Conservation (phyloP, 1,140 invertebrate species). For the Pissodes strobi region DNA sequence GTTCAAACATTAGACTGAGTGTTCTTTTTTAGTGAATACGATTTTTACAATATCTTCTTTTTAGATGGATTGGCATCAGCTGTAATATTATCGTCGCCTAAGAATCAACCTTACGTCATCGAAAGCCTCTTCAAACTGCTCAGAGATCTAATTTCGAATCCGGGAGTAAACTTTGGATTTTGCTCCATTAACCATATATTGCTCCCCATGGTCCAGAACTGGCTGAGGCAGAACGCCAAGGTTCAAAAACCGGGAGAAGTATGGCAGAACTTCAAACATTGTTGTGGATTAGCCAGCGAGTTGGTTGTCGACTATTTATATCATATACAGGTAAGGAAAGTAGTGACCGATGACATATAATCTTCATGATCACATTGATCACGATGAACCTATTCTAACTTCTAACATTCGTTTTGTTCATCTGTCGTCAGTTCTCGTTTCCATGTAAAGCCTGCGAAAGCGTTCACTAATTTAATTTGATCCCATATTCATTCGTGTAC, state of each 20-base stretch:
- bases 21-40: no score
- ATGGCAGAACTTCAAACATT: constrained; percentile 91
- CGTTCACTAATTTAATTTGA: no score
- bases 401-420: no score
- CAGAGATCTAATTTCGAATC: constrained; percentile 73
- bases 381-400: no score
- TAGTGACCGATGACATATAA: background rate
- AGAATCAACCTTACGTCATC: constrained; percentile 83
- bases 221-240: constrained; percentile 74
- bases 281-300: constrained; percentile 87
- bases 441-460: no score
- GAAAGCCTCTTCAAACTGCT: constrained; percentile 86
- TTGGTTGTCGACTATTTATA: constrained; percentile 83
- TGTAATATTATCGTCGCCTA: constrained; percentile 77
- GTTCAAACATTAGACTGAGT: no score
- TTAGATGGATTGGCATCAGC: constrained; percentile 82
- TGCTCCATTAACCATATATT: constrained; percentile 90
- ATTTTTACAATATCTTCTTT: background rate
- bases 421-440: no score
- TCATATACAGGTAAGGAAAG: constrained; percentile 61
- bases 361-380: no score
- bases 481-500: no score
- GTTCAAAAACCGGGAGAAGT: constrained; percentile 73
- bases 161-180: constrained; percentile 82
- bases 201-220: constrained; percentile 86